Base-by-base conservation (phyloP, 1,140 invertebrate species). In the Maniola jurtina region DNA sequence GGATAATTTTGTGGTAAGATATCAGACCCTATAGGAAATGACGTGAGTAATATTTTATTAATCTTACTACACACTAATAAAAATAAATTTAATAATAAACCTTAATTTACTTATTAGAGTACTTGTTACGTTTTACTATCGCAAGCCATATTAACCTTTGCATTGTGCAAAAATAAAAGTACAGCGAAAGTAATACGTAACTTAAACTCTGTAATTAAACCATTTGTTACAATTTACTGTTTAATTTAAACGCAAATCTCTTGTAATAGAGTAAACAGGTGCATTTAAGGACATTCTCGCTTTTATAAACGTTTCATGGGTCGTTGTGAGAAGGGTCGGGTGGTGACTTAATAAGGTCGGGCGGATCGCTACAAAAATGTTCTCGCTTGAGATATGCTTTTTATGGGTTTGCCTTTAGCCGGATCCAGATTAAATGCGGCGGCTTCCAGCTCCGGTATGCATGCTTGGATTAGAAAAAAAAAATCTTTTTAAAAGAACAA, bases 301-400 rank as follows among this genome's bases (percentile, higher is more conserved):
- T 77, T 84, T 80, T 72, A 81, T 84, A 83, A 85, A 77, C 69
- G 77, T 79, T 80, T 80, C 70, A 65, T 77, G 72, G 68, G 62
- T 61, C 54, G 64, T 61, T 50, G 64, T 59, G 45, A 78, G 79
- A 77, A 83, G 76, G 81, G 76, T 82, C 81, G 75, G 66, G 78
- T 72, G 73, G 76, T 77, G 79, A 80, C 83, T 86, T 86, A 86
- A 86, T 86, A 84, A 84, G 78, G 75, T 76, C 50, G 72, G 70
- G 75, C 74, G 77, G 77, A 80, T 81, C 77, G 79, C 75, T 70
- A 80, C 66, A 71, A 73, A 75, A 76, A 66, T 78, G 73, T 76
- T 74, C 61, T 71, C 66, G 65, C 66, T 60, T 68, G 65, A 70
- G 52, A 55, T 55, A 45, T 45, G 42, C 11, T 45, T 45, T 45